Evolutionary conservation across 2,888 invertebrate species (phyloP).

Genomic region (Drosophila mercatorum): DNA sequence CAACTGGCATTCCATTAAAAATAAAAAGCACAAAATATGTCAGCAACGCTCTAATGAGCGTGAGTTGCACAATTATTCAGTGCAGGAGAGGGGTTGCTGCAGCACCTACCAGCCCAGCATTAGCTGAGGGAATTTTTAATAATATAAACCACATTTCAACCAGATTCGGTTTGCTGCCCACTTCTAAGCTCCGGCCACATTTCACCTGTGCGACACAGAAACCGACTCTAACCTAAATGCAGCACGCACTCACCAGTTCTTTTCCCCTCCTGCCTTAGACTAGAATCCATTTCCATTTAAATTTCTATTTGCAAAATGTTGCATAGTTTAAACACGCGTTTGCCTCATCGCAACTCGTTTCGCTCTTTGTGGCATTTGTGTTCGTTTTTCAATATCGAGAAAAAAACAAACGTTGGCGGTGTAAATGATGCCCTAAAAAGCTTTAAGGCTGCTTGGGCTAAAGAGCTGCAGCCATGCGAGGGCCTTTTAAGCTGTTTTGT

Average conservation of each 20-base stretch:
- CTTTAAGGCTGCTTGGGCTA: constrained; percentile 60
- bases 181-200: constrained; percentile 48
- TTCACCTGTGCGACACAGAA: constrained; percentile 47
- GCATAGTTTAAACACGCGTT: constrained; percentile 64
- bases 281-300: constrained; percentile 22
- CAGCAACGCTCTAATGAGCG: constrained; percentile 57
- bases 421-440: constrained; percentile 64
- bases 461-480: constrained; percentile 17
- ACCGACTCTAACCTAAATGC: constrained; percentile 48
- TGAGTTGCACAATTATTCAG: constrained; percentile 21
- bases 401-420: constrained; percentile 38
- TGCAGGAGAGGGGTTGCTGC: not conserved
- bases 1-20: constrained; percentile 52
- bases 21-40: constrained; percentile 47
- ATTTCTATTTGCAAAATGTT: constrained; percentile 33
- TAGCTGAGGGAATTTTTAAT: constrained; percentile 67
- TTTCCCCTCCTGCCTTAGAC: not conserved
- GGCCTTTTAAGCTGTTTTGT: constrained; percentile 17
- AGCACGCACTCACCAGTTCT: constrained; percentile 24
- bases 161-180: constrained; percentile 43
- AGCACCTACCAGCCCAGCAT: constrained; percentile 35
- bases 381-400: constrained; percentile 61
- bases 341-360: constrained; percentile 22
- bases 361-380: constrained; percentile 49
- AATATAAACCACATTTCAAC: constrained; percentile 70